Evolutionary conservation across 1,140 invertebrate genomes (phyloP), one percentile per base, ranked within the genome.

Genomic region (Leptopilina clavipes): DNA sequence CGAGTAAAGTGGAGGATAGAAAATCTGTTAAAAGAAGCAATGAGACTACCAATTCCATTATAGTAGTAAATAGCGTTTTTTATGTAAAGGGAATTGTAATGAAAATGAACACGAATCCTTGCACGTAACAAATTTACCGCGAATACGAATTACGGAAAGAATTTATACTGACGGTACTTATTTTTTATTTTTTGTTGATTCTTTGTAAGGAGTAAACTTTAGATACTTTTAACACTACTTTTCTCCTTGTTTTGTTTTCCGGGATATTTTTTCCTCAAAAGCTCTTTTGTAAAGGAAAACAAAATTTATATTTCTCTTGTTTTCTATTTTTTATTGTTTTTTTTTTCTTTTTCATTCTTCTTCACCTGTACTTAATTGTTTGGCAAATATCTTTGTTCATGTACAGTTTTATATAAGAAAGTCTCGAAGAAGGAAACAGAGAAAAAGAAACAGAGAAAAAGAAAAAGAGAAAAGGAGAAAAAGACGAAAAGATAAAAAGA

Each of bases 51-150:
- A 52, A 52, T 52, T 52, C 48, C 48, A 52, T 52, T 52, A 52
- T 52, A 52, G 48, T 52, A 17, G 48, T 52, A 52, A 52, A 52
- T 52, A 52, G 48, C 48, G 17, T 52, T n/a, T 52, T 52, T 52
- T 52, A 52, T 52, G 48, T 52, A 52, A 52, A 52, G 48, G 48
- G 48, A 52, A 52, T 52, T 52, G 48, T 52, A 52, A 52, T 52
- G 48, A 52, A 52, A 52, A 52, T 52, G 48, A 52, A 52, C 14
- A 52, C 48, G 48, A 52, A 52, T 52, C 48, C 48, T 52, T 52
- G 48, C 48, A 52, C 48, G 48, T 52, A 52, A 52, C 48, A 52
- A 52, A 52, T 52, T 52, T 52, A 52, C 48, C 48, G 48, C 14
- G n/a, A 52, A 52, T 52, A 17, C 48, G 48, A n/a, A n/a, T 52